Percentiles rank a stretch among this genome's conserved stretches.
phyloP scores from a whole-genome alignment of 2,888 invertebrate genomes.

The Oscheius onirici region DNA sequence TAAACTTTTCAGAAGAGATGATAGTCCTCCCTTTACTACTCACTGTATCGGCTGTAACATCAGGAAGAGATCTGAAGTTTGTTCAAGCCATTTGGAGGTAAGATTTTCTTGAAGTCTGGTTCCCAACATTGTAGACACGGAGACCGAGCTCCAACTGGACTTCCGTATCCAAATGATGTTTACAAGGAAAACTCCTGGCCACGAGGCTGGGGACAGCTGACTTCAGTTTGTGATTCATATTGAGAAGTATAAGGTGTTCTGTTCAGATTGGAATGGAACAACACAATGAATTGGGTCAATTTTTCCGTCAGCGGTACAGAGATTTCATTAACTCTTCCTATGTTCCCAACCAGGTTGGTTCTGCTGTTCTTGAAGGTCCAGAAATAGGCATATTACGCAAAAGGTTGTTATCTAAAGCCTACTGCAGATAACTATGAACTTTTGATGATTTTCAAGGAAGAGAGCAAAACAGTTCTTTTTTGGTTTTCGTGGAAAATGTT shows the following conservation, averaged over 20 bases:
- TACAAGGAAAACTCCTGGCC: conserved; percentile 45
- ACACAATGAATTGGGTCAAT: conserved; percentile 57
- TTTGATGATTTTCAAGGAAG: background rate
- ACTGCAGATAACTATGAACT: no score
- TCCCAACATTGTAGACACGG: conserved; percentile 70
- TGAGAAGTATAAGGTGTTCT: background rate
- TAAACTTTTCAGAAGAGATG: background rate
- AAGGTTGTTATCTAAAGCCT: no score
- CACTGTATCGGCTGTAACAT: background rate
- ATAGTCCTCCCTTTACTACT: background rate
- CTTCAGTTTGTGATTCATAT: conserved; percentile 36
- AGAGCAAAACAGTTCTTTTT: background rate
- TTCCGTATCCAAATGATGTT: conserved; percentile 51
- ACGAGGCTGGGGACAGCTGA: conserved; percentile 49
- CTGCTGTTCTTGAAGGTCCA: no score
- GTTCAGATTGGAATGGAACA: conserved; percentile 67
- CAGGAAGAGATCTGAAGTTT: conserved; percentile 45
- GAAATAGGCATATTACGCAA: no score
- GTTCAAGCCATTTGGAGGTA: conserved; percentile 79
- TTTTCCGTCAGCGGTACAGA: conserved; percentile 51
- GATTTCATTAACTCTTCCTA: conserved; percentile 8
- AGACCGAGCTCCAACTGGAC: conserved; percentile 39
- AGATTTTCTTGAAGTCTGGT: background rate
- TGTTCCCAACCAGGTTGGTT: conserved; percentile 21
- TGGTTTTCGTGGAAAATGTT: background rate